Conservation (phyloP, 2,888 invertebrate species). For the Synanthedon tipuliformis region DNA sequence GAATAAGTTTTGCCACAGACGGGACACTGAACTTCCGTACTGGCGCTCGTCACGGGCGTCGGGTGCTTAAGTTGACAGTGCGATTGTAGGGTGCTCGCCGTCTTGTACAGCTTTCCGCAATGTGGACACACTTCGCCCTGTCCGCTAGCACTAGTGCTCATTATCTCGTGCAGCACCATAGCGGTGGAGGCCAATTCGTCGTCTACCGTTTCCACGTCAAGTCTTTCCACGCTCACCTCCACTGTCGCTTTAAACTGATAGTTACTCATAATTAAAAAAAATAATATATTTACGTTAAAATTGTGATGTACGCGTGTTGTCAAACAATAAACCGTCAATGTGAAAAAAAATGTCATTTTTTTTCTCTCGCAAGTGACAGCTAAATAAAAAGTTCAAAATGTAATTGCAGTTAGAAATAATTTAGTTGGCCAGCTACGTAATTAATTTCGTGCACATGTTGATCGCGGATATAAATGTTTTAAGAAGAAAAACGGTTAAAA, state of each 20-base stretch:
- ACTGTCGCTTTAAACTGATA: no score
- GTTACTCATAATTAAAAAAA: no score
- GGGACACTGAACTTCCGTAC: slow-evolving; percentile 21
- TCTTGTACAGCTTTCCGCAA: slow-evolving; percentile 47
- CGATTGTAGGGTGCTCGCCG: slow-evolving; percentile 26
- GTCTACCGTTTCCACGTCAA: slow-evolving; percentile 25
- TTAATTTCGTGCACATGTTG: no score
- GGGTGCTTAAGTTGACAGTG: slow-evolving; percentile 43
- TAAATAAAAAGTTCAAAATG: background rate
- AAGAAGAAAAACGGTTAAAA: no score
- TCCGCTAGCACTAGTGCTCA: slow-evolving; percentile 12
- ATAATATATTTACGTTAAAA: no score
- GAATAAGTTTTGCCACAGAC: slow-evolving; percentile 40
- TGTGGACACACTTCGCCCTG: slow-evolving; percentile 33
- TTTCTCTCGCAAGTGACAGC: background rate
- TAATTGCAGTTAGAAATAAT: background rate
- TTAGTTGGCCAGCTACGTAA: no score
- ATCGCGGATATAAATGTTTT: no score
- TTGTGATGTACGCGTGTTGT: no score
- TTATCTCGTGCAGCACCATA: slow-evolving; percentile 30
- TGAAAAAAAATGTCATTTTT: background rate
- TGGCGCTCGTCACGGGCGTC: slow-evolving; percentile 10
- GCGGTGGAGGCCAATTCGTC: slow-evolving; percentile 34
- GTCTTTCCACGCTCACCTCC: background rate
- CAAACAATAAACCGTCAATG: no score